phyloP scores from a whole-genome alignment of 2,113 vertebrate genomes.

The Variabilichromis moorii region DNA sequence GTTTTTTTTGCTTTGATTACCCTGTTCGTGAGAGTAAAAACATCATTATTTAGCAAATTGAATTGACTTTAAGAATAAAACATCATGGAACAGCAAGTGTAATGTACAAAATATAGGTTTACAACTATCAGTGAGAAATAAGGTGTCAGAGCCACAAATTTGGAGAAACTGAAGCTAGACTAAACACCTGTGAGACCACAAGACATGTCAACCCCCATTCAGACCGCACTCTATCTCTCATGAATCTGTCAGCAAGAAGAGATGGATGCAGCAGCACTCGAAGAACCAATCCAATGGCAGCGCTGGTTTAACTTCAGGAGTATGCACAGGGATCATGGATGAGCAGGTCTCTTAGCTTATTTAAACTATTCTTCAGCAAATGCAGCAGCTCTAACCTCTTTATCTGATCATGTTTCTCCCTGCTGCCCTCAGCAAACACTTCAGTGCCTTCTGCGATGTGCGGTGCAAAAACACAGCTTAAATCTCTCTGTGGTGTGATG shows the following conservation, averaged over 20 bases:
- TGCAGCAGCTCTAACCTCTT: background rate
- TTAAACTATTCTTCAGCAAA: background rate
- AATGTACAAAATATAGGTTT: background rate
- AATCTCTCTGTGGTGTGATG: background rate
- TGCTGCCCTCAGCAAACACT: background rate
- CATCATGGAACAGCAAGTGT: background rate
- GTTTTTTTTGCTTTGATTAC: background rate
- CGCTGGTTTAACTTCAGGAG: background rate
- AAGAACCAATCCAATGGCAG: background rate
- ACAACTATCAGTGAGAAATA: background rate
- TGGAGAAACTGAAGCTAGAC: background rate
- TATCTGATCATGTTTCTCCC: background rate
- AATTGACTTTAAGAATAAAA: background rate
- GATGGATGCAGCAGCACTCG: background rate
- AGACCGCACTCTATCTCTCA: background rate
- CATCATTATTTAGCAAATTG: background rate
- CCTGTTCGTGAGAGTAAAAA: background rate
- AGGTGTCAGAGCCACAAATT: background rate
- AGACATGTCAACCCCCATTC: background rate
- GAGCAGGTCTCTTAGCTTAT: background rate
- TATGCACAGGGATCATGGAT: background rate
- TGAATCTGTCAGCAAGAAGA: background rate
- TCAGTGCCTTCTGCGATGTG: background rate
- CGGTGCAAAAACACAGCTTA: background rate
- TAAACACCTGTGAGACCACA: background rate